Conservation (phyloP, 53 echinoderm and acorn worm species). For the Astropecten irregularis region DNA sequence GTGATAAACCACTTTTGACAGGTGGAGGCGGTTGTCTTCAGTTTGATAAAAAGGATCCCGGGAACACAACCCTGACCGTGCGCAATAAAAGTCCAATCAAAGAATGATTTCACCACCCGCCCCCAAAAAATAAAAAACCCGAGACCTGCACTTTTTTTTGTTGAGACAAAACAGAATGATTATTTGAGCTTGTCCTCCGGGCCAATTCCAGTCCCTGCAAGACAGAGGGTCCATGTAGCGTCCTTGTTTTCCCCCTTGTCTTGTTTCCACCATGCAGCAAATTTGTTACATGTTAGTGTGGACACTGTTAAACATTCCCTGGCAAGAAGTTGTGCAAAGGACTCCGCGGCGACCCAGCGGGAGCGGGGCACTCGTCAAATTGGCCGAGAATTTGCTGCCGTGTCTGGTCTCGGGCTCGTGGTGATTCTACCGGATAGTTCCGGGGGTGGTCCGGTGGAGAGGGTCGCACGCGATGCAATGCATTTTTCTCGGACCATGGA, state of each 20-base stretch:
- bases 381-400: constrained; percentile 27
- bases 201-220: constrained; percentile 38
- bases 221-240: not conserved
- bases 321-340: constrained; percentile 7
- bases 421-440: constrained; percentile 15
- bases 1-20: constrained; percentile 25
- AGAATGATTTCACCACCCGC: constrained; percentile 4
- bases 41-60: not conserved
- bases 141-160: not conserved
- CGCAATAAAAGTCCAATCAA: constrained; percentile 49
- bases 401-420: constrained; percentile 22
- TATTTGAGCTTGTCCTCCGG: not conserved
- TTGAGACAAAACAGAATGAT: constrained; percentile 23
- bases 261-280: not conserved
- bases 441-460: constrained; percentile 9
- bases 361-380: constrained; percentile 22
- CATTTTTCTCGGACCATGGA: too few species aligned
- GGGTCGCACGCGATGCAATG: not conserved
- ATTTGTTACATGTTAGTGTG: constrained; percentile 47
- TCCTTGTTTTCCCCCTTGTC: not conserved
- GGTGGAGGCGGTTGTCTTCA: constrained; percentile 12
- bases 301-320: constrained; percentile 35
- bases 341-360: constrained; percentile 18
- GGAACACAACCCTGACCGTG: constrained; percentile 22
- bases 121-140: not conserved